A percentile compares a stretch with the other conserved stretches of the same genome.
phyloP scores from a whole-genome alignment of 1,140 invertebrate genomes.

The Pseudoatta argentina region DNA sequence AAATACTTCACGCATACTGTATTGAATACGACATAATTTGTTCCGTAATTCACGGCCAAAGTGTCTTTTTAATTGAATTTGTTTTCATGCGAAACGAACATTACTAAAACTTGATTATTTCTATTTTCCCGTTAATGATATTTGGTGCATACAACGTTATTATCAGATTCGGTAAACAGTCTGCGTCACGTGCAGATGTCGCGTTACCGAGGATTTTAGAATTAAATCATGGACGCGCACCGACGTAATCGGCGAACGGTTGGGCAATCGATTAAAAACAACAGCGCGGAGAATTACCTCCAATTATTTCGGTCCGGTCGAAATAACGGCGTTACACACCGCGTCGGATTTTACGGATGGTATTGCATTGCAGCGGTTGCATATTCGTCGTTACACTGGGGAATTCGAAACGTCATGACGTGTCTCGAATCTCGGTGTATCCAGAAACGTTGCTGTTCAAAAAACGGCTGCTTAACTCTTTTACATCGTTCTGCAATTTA shows the following conservation, averaged over 20 bases:
- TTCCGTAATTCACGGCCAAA: neutral
- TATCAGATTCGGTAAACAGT: slow-evolving; percentile 48
- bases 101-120: slow-evolving; percentile 7
- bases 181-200: neutral
- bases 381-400: neutral
- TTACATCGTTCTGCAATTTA: neutral
- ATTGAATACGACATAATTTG: neutral
- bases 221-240: slow-evolving; percentile 34
- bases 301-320: slow-evolving; percentile 48
- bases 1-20: neutral
- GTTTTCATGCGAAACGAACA: slow-evolving; percentile 11
- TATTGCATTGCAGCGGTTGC: slow-evolving; percentile 7
- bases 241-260: slow-evolving; percentile 29
- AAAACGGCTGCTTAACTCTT: neutral
- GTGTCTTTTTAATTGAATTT: slow-evolving; percentile 23
- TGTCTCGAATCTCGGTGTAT: neutral
- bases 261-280: slow-evolving; percentile 59
- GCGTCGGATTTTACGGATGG: slow-evolving; percentile 33
- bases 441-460: neutral
- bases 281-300: slow-evolving; percentile 52
- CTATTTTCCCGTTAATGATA: slow-evolving; percentile 30
- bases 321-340: slow-evolving; percentile 48
- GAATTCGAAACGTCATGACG: slow-evolving; percentile 6
- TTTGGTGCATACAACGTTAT: slow-evolving; percentile 1
- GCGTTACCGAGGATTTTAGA: slow-evolving; percentile 39